Conservation (phyloP, 2,888 invertebrate genomes). For the Lucinisca nassula region DNA sequence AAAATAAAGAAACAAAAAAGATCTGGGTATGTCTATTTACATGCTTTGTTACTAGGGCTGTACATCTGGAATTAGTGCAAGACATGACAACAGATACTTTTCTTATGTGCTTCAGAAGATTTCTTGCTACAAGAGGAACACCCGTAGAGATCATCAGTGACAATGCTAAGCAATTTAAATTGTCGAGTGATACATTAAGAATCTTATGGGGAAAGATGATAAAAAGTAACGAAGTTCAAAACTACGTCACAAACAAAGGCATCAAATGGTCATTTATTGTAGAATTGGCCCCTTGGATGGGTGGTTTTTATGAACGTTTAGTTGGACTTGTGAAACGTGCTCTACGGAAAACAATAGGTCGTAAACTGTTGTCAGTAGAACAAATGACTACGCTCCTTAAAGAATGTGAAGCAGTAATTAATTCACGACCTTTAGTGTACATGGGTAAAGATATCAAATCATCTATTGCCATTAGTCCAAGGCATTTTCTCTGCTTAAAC, state of each 20-base stretch:
- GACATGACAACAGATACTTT: too few relatives aligned
- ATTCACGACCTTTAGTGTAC: constrained; percentile 9
- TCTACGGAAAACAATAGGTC: not conserved
- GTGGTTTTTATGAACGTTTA: not conserved
- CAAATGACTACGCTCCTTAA: not conserved
- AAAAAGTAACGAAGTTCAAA: too few relatives aligned
- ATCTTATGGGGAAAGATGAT: too few relatives aligned
- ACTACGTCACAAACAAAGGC: too few relatives aligned
- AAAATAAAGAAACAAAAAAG: too few relatives aligned
- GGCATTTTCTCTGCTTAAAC: constrained; percentile 1
- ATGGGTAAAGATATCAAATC: not conserved
- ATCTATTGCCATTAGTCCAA: not conserved
- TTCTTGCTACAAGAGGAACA: not conserved
- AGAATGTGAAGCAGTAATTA: not conserved
- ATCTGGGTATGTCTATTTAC: not conserved
- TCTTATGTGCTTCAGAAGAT: not conserved
- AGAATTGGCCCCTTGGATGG: not conserved
- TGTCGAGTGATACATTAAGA: too few relatives aligned
- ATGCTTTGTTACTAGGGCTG: not conserved
- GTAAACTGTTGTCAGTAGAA: not conserved
- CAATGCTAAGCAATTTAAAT: not conserved
- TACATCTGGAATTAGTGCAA: not conserved
- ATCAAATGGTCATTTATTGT: not conserved
- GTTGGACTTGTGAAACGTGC: not conserved
- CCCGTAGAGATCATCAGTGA: not conserved